These are phyloP conservation scores for Thamnophis elegans DNA, from an alignment of 2,797 vertebrate genomes.

Conservation along the genomic window DNA sequence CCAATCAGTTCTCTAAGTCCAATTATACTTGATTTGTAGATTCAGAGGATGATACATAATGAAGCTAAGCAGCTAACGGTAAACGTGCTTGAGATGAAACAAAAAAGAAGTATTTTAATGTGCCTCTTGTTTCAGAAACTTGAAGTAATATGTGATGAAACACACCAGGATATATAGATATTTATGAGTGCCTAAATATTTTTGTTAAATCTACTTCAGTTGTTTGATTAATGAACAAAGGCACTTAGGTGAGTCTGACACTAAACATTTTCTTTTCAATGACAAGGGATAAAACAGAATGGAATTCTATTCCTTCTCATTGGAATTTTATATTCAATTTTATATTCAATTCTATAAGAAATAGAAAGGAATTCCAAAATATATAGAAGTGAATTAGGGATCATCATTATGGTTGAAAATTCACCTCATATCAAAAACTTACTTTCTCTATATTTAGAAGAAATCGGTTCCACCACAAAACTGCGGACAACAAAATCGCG, in stretches of 20 bases:
- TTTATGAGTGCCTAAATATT: constrained; percentile 62
- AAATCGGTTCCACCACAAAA: too few species aligned
- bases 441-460: constrained; percentile 38
- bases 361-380: constrained; percentile 39
- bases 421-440: constrained; percentile 4
- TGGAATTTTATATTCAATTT: too few species aligned
- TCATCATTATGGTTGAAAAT: constrained; percentile 9
- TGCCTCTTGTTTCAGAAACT: constrained; percentile 71
- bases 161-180: constrained; percentile 60
- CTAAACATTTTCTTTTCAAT: constrained; percentile 48
- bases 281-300: constrained; percentile 43
- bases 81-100: constrained; percentile 83
- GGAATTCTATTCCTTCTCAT: constrained; percentile 27
- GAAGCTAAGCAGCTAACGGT: constrained; percentile 79
- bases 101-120: constrained; percentile 80
- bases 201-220: constrained; percentile 25
- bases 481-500: too few species aligned
- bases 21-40: constrained; percentile 88
- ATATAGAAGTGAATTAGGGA: constrained; percentile 11
- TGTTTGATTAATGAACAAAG: constrained; percentile 54
- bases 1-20: constrained; percentile 85
- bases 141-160: constrained; percentile 62
- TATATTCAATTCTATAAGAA: background rate
- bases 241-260: constrained; percentile 36
- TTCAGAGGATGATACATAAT: constrained; percentile 85